Evolutionary conservation across 2,113 vertebrate species (phyloP), one percentile per base, ranked within the genome.

Genomic region (Eclectus roratus): DNA sequence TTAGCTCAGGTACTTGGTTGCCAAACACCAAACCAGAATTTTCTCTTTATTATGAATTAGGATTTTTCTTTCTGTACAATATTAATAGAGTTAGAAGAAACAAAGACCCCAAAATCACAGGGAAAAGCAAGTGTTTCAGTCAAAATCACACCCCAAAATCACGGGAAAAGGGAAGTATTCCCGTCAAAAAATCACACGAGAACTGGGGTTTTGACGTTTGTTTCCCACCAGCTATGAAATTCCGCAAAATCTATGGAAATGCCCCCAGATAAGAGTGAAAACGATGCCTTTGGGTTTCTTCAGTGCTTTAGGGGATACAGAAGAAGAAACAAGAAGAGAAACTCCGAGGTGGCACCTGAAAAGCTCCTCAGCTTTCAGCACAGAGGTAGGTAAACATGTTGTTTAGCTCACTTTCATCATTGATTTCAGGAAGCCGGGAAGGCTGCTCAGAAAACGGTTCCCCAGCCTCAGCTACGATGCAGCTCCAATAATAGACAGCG

Each of bases 391-490:
- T 3, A 64, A 86, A 78, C 33, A 12, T 0, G 35, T 29, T 52
- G 47, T 19, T 96, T 47, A 91, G 83, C 86, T 94, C 21, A 8
- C 66, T 89, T 50, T 14, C 77, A 24, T 25, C 80, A 64, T 11
- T 0, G 39, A 50, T 88, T 83, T 49, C 92, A 88, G 64, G 81
- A 33, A 89, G 89, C 43, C 0, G 1, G 52, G 74, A 63, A n/a
- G 52, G 95, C 88, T 55, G 91, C 88, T 93, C 60, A 68, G 94
- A 68, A 84, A 63, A 89, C 39, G 86, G 72, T 33, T 93, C 91
- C 64, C 78, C 61, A 53, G 80, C 55, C 80, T 20, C 64, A 2
- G 80, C 83, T 65, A 6, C 5, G 1, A 5, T 8, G 69, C 80
- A 13, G 64, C 29, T 92, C 92, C 95, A 93, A 71, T 71, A 93